Conservation (phyloP, 2,888 invertebrate species). For the Lepidonotus clava region DNA sequence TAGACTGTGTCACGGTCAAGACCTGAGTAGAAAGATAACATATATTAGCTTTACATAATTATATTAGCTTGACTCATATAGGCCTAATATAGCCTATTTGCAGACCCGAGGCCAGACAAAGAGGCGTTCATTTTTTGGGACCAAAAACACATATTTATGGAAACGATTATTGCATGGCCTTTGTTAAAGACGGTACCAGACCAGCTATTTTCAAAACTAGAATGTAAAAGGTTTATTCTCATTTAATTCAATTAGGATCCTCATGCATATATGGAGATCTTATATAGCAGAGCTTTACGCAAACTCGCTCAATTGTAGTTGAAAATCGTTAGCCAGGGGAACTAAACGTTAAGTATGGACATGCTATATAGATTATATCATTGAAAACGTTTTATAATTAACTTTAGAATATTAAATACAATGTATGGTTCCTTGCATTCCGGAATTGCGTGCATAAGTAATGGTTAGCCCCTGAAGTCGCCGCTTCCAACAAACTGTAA, state of each 20-base stretch:
- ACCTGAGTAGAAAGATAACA: not conserved
- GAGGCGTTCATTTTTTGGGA: not conserved
- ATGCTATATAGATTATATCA: not conserved
- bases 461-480: not conserved
- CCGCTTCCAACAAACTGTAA: not conserved
- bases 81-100: not conserved
- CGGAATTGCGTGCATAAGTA: not conserved
- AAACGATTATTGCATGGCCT: not conserved
- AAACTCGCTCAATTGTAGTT: not conserved
- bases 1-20: constrained; percentile 84
- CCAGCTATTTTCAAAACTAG: not conserved
- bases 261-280: not conserved
- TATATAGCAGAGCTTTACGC: not conserved
- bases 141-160: not conserved
- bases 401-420: not conserved
- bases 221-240: not conserved
- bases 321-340: not conserved
- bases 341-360: no score
- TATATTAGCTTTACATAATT: not conserved
- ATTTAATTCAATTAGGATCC: no score
- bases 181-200: not conserved
- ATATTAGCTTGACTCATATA: not conserved
- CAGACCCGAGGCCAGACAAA: not conserved
- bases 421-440: not conserved
- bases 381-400: not conserved